phyloP scores from a whole-genome alignment of 2,797 vertebrate genomes.

The Hafferia zeledoni region DNA sequence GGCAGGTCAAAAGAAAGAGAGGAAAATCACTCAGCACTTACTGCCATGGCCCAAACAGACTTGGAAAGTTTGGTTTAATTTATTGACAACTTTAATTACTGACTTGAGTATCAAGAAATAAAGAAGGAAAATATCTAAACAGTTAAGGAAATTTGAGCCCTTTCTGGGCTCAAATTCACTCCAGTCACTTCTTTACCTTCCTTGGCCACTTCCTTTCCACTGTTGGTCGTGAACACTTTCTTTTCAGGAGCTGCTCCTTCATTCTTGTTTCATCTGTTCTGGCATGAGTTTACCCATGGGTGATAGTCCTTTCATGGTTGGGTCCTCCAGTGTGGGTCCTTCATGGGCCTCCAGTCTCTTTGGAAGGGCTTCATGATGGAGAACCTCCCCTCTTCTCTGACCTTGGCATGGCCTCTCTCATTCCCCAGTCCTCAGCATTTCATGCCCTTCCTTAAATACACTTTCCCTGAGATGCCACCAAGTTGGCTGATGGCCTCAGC shows the following conservation, averaged over 20 bases:
- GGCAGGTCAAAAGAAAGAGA: background rate
- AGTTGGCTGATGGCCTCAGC: background rate
- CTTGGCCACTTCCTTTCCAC: background rate
- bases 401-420: background rate
- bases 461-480: background rate
- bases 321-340: fast-evolving
- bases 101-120: background rate
- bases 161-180: background rate
- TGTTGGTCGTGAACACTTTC: background rate
- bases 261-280: background rate
- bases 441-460: background rate
- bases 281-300: background rate
- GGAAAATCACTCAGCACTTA: background rate
- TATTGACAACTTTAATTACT: background rate
- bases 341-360: background rate
- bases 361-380: background rate
- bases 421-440: background rate
- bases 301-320: background rate
- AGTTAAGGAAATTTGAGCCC: background rate
- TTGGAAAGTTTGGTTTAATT: background rate
- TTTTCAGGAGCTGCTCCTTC: background rate
- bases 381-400: background rate
- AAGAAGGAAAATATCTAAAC: background rate
- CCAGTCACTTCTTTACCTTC: background rate
- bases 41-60: background rate